Base-by-base conservation (phyloP, 2,797 vertebrate genomes). In the Sylvia borin region DNA sequence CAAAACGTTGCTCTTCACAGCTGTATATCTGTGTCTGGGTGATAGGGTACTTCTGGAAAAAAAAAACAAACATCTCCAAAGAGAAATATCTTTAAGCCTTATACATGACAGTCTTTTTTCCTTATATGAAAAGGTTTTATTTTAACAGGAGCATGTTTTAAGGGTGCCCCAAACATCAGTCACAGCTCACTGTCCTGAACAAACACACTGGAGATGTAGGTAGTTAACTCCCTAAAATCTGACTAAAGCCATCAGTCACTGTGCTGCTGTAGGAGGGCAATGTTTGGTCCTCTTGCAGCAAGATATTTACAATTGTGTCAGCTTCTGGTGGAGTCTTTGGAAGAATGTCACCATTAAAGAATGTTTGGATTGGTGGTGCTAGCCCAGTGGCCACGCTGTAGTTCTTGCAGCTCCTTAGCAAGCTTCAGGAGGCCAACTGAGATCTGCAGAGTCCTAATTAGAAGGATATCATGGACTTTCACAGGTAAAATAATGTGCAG, bases 401-500 rank as follows among this genome's bases (percentile, higher is more conserved):
- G 54, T 75, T 88, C 92, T 14, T 97, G 92, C 18, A 88, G 64
- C 22, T 93, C 87, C 47, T 89, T 9, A 51, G 92, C 84, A 85
- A 91, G 22, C 50, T 96, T 97, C 76, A 94, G 50, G n/a, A 91
- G 11, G 40, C 22, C 87, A 25, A 25, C 14, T 3, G 57, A 77
- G 27, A 55, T 17, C 1, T 96, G 84, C 85, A 45, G 90, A 19
- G 92, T 94, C 3, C 65, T 97, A 16, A 68, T 96, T 48, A 96
- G 93, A 54, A 95, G 79, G 31, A 90, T 77, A 21, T 43, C 29
- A 10, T 85, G 92, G 50, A 92, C 60, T 60, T 97, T 92, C 64
- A 76, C 88, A 9, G 93, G 93, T 65, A 93, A 97, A 92, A 95
- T 95, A 32, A 21, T 68, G 92, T 60, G 79, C 95, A 8, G 34